Conservation (phyloP, 2,113 vertebrate species). For the Amphiprion ocellaris region DNA sequence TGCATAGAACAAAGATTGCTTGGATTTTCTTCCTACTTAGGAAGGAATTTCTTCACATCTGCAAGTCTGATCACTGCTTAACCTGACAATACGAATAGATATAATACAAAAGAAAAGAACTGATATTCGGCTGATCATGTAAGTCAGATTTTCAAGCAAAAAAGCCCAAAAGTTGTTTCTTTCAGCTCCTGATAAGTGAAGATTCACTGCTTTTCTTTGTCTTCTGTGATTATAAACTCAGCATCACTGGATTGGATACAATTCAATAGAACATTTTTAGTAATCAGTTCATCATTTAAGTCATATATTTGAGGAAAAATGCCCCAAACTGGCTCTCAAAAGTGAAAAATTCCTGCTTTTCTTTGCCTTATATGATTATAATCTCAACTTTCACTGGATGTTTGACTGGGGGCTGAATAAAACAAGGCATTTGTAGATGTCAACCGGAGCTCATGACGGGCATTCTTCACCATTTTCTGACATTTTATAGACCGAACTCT, state of each 20-base stretch:
- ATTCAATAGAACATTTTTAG: neutral
- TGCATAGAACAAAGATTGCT: neutral
- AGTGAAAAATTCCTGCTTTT: neutral
- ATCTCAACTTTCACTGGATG: neutral
- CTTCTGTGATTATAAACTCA: neutral
- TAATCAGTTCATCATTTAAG: neutral
- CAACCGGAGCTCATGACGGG: neutral
- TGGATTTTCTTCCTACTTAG: neutral
- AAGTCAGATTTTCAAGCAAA: neutral
- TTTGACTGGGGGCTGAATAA: neutral
- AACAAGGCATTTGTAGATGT: neutral
- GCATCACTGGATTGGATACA: neutral
- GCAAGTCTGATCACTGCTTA: neutral
- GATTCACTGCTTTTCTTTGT: neutral
- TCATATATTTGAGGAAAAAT: neutral
- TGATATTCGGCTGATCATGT: neutral
- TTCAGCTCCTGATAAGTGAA: neutral
- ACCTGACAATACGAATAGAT: neutral
- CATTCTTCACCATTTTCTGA: conserved; percentile 5
- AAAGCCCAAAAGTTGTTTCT: neutral
- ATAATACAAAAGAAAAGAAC: neutral
- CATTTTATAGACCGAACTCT: conserved; percentile 22
- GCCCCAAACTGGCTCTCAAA: neutral
- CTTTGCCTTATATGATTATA: neutral
- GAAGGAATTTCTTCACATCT: neutral